Conservation (phyloP, 2,888 invertebrate genomes). For the Bellardia pandia region DNA sequence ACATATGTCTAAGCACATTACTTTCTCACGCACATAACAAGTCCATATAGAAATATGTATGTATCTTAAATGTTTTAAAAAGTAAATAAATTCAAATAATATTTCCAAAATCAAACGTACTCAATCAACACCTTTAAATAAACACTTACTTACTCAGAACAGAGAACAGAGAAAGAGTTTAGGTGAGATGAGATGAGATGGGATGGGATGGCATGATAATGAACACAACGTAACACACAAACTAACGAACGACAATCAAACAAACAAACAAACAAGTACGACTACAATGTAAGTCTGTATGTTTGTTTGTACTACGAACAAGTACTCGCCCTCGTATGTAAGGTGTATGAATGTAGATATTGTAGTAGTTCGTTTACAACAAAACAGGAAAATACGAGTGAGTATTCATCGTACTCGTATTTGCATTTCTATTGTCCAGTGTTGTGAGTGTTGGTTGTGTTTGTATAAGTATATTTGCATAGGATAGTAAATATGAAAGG, state of each 20-base stretch:
- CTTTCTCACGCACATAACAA: background rate
- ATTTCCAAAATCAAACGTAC: constrained; percentile 43
- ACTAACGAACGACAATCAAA: constrained; percentile 1
- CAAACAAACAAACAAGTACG: constrained; percentile 3
- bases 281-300: no score
- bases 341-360: background rate
- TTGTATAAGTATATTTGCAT: constrained; percentile 30
- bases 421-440: constrained; percentile 12
- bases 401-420: background rate
- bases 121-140: constrained; percentile 37
- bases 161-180: background rate
- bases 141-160: constrained; percentile 8
- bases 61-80: background rate
- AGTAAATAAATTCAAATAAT: constrained; percentile 7
- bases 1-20: background rate
- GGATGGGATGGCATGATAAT: background rate
- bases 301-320: constrained; percentile 14
- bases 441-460: background rate
- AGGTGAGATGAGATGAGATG: no score
- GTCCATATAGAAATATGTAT: constrained; percentile 1
- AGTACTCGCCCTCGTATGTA: constrained; percentile 15
- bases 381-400: background rate
- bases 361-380: constrained; percentile 1
- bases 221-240: background rate
- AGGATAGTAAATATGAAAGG: constrained; percentile 56